Conservation (phyloP, 2,888 invertebrate genomes). For the Ptycholaimellus sp. region DNA sequence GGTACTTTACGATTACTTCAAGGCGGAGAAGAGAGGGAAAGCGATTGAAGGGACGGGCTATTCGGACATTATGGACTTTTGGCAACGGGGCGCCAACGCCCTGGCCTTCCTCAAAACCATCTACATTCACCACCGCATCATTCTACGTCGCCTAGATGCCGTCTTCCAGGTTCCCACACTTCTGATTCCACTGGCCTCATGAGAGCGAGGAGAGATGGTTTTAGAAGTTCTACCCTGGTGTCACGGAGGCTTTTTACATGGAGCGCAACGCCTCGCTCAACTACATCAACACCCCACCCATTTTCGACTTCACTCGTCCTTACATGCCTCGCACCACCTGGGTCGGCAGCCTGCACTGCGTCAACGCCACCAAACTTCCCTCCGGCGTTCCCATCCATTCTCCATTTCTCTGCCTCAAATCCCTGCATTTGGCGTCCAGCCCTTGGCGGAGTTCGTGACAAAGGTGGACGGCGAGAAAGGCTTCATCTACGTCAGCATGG, state of each 20-base stretch:
- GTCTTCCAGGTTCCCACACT: slow-evolving; percentile 17
- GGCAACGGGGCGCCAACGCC: slow-evolving; percentile 17
- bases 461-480: slow-evolving; percentile 12
- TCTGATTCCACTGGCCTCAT: slow-evolving; percentile 1
- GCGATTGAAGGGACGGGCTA: not conserved
- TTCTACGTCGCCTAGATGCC: slow-evolving; percentile 18
- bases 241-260: slow-evolving; percentile 15
- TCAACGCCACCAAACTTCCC: slow-evolving; percentile 11
- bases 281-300: slow-evolving; percentile 23
- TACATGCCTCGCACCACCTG: slow-evolving; percentile 18
- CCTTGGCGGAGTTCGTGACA: slow-evolving; percentile 12
- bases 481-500: slow-evolving; percentile 18
- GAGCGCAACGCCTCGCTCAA: slow-evolving; percentile 24
- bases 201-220: not conserved
- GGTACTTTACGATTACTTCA: slow-evolving; percentile 15
- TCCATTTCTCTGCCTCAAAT: not conserved
- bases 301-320: slow-evolving; percentile 23
- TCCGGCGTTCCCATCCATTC: not conserved
- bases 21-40: not conserved
- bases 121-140: slow-evolving; percentile 21
- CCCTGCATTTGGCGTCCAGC: slow-evolving; percentile 9
- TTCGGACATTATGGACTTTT: slow-evolving; percentile 10
- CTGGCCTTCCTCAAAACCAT: slow-evolving; percentile 17
- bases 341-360: slow-evolving; percentile 23
- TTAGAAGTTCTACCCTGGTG: slow-evolving; percentile 10